Percentiles rank a stretch among this genome's conserved stretches.
These are phyloP conservation scores for Pantala flavescens DNA, from an alignment of 1,140 invertebrate species.

Conservation along the genomic window DNA sequence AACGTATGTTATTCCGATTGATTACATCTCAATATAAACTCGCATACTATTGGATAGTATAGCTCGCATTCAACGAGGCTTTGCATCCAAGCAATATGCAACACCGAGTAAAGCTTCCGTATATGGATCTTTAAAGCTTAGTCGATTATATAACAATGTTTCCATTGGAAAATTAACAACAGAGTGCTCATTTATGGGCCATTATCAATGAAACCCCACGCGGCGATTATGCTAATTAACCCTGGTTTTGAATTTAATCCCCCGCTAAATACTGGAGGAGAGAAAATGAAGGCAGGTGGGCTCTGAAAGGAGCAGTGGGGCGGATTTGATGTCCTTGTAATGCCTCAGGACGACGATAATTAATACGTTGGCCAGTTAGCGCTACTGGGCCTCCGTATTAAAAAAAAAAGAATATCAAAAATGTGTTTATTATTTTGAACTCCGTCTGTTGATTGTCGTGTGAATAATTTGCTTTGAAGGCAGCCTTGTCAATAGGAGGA, in stretches of 20 bases:
- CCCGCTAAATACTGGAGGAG: background rate
- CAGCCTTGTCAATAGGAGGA: background rate
- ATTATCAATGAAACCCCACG: background rate
- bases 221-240: background rate
- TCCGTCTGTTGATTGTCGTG: background rate
- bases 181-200: too few relatives aligned
- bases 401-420: background rate
- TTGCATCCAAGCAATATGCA: too few relatives aligned
- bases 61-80: too few relatives aligned
- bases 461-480: background rate
- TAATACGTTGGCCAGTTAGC: background rate
- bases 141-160: too few relatives aligned
- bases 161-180: too few relatives aligned
- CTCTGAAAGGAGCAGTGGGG: background rate
- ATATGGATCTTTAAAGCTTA: too few relatives aligned
- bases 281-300: background rate
- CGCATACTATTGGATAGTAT: too few relatives aligned
- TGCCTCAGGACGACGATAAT: background rate
- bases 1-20: too few relatives aligned
- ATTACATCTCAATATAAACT: too few relatives aligned
- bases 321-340: background rate
- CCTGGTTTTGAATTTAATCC: background rate
- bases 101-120: too few relatives aligned
- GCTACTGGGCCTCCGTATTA: background rate
- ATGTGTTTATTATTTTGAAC: background rate